Conservation (phyloP, 2,888 invertebrate genomes). For the Macrosiphum euphorbiae region DNA sequence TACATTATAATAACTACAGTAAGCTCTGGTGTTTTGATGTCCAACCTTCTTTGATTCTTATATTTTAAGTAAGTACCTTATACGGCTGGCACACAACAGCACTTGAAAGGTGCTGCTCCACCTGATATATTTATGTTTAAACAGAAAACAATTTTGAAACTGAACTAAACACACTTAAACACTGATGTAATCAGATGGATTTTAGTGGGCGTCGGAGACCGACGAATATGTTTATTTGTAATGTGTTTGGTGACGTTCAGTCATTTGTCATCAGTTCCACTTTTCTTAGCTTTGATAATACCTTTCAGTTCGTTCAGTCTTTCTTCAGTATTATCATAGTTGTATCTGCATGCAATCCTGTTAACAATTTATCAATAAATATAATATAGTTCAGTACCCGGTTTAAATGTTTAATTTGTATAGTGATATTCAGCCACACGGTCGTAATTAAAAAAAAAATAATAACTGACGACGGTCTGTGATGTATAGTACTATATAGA, state of each 20-base stretch:
- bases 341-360: slow-evolving; percentile 38
- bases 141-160: background rate
- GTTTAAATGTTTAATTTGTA: background rate
- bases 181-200: background rate
- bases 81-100: background rate
- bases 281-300: slow-evolving; percentile 31
- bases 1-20: background rate
- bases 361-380: slow-evolving; percentile 29
- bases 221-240: background rate
- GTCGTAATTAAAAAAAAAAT: too few species aligned
- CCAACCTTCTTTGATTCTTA: background rate
- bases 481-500: too few species aligned
- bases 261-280: background rate
- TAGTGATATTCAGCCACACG: too few species aligned
- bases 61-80: background rate
- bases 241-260: background rate
- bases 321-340: slow-evolving; percentile 16
- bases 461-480: too few species aligned
- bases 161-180: background rate
- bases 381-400: background rate
- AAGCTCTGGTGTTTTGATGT: background rate
- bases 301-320: slow-evolving; percentile 24
- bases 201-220: too few species aligned
- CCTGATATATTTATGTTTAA: background rate
- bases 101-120: background rate